A percentile compares a stretch with the other conserved stretches of the same genome.
Evolutionary conservation across 2,797 vertebrate species (phyloP).

Genomic region (Eulemur coronatus): DNA sequence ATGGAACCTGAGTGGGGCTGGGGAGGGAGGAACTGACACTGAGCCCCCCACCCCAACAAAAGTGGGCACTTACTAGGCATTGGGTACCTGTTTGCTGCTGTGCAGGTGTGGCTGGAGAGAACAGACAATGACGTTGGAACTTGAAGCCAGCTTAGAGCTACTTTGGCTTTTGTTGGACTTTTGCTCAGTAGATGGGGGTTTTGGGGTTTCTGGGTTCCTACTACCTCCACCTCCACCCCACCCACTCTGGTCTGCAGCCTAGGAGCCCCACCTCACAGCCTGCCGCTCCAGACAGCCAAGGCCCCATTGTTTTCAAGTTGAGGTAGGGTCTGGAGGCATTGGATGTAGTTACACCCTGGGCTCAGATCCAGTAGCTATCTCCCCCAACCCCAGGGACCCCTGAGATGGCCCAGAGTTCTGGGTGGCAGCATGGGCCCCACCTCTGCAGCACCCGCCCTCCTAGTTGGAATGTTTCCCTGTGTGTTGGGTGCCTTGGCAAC

Average conservation of each 20-base stretch:
- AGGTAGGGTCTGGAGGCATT: background rate
- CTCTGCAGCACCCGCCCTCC: conserved; percentile 1
- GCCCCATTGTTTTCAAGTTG: background rate
- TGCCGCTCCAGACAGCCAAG: background rate
- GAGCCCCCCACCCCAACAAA: background rate
- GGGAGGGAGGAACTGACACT: background rate
- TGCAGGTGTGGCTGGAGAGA: background rate
- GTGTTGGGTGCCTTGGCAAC: conserved; percentile 67
- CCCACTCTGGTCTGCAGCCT: background rate
- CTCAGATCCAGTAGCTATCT: background rate
- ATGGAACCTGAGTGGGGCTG: background rate
- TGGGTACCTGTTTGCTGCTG: background rate
- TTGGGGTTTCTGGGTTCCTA: background rate
- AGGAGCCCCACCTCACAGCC: background rate
- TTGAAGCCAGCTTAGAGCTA: background rate
- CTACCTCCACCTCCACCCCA: background rate
- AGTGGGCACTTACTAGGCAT: background rate
- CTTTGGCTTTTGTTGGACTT: background rate
- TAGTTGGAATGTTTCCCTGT: conserved; percentile 21
- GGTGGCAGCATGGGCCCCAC: background rate
- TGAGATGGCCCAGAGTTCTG: background rate
- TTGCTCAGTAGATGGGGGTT: background rate
- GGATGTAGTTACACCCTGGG: background rate
- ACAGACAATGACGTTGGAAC: background rate
- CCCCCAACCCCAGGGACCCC: background rate